phyloP scores from a whole-genome alignment of 2,113 vertebrate species.

The Sander lucioperca region DNA sequence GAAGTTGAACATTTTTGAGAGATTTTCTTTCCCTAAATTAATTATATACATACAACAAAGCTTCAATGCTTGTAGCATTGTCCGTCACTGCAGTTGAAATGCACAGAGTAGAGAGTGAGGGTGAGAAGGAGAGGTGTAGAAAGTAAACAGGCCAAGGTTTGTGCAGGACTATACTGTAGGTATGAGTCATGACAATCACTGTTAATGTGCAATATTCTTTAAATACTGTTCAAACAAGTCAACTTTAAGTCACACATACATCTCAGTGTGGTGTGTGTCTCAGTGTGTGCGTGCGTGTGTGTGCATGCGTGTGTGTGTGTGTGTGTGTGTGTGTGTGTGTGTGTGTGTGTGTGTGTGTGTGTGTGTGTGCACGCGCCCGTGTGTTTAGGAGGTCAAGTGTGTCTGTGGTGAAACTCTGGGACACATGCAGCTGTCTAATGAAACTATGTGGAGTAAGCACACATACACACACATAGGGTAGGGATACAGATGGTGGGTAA shows the following conservation, averaged over 20 bases:
- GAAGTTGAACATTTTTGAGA: no score
- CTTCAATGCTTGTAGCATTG: not conserved
- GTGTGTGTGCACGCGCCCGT: no score
- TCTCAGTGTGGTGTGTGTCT: not conserved
- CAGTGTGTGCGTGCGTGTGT: no score
- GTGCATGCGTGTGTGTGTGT: not conserved
- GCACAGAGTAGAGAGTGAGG: not conserved
- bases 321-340: no score
- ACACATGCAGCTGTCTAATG: constrained; percentile 46
- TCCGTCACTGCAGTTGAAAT: not conserved
- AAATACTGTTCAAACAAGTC: not conserved
- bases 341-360: not conserved
- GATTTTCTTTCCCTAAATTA: no score
- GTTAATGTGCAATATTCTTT: not conserved
- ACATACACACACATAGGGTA: not conserved
- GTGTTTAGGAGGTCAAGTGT: not conserved
- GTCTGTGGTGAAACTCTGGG: constrained; percentile 39
- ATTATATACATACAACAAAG: not conserved
- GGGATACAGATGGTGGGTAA: constrained; percentile 26
- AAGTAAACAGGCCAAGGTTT: not conserved
- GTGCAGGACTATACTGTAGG: not conserved
- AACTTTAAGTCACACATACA: not conserved
- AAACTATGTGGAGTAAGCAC: constrained; percentile 28
- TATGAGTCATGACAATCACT: not conserved
- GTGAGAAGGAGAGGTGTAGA: not conserved